Evolutionary conservation across 2,797 vertebrate species (phyloP), one percentile per base, ranked within the genome.

Genomic region (Rhabdomys pumilio): DNA sequence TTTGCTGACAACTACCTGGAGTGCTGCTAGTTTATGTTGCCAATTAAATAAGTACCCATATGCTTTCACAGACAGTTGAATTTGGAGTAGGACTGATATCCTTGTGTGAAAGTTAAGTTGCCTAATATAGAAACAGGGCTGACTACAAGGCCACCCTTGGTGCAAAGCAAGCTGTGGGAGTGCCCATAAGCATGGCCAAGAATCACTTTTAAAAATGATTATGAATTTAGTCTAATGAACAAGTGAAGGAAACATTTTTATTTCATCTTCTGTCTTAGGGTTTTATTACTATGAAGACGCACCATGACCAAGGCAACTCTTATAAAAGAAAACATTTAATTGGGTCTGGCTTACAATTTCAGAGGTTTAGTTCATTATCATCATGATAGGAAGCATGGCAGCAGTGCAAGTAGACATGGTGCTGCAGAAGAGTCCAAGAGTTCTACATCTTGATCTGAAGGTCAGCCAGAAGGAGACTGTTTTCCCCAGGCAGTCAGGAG

Each of bases 1-100:
- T 97, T 98, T 98, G 93, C 91, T 97, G 97, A 97, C 97, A 97
- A 97, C 94, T 97, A 97, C 97, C 96, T 97, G 97, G 94, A 97
- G 96, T 96, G 91, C 97, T 97, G 96, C 92, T 97, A 95, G 92
- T 96, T 86, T 93, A 93, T 94, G 91, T 95, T 98, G 97, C 93
- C 97, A 97, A 96, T 97, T 97, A 97, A 97, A 97, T 97, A 95
- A 96, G 93, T 93, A 93, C 94, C 92, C 92, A 96, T 97, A 97
- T 96, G 96, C 95, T 98, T 97, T 95, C 96, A 97, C 94, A 97
- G 97, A 96, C 91, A 97, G 92, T 95, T 96, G 97, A 96, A 79
- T 96, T 97, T 94, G 87, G 89, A 97, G 93, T 97, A 91, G 96
- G 89, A 96, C 41, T 98, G 94, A 97, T 97, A 97, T 96, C 94